These are phyloP conservation scores for Cygnus atratus DNA, from an alignment of 2,113 vertebrate genomes.

Conservation along the genomic window DNA sequence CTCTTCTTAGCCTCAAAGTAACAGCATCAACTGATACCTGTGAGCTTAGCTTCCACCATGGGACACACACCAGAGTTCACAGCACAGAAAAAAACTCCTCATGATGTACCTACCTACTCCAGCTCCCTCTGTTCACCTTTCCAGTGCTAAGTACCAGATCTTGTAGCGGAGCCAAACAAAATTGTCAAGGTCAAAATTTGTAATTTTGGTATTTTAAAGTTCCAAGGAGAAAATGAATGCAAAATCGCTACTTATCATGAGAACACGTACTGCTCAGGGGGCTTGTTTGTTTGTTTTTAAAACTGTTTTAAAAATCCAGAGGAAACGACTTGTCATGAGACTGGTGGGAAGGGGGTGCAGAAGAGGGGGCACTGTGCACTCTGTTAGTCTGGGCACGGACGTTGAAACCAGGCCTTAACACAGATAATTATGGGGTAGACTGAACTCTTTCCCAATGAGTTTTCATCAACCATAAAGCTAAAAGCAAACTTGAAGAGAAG, in stretches of 20 bases:
- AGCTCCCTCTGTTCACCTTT: background rate
- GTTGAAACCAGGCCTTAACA: conserved; percentile 14
- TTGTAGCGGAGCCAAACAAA: background rate
- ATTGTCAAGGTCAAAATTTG: background rate
- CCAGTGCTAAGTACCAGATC: background rate
- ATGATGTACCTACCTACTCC: background rate
- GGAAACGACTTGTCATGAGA: background rate
- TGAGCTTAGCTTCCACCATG: background rate
- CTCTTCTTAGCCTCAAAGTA: conserved; percentile 52
- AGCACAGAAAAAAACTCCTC: background rate
- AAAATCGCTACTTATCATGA: background rate
- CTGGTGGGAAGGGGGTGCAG: background rate
- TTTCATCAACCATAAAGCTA: background rate
- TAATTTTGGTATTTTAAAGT: background rate
- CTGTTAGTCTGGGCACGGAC: conserved; percentile 14
- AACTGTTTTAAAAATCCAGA: background rate
- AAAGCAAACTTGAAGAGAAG: background rate
- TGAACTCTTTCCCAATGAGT: background rate
- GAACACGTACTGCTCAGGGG: background rate
- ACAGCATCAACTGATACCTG: conserved; percentile 53
- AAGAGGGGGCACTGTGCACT: background rate
- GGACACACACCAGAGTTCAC: background rate
- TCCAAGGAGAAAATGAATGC: background rate
- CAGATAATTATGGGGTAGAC: background rate
- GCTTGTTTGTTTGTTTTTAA: background rate